Evolutionary conservation across 2,888 invertebrate genomes (phyloP), one percentile per base, ranked within the genome.

Genomic region (Sesamia inferens): DNA sequence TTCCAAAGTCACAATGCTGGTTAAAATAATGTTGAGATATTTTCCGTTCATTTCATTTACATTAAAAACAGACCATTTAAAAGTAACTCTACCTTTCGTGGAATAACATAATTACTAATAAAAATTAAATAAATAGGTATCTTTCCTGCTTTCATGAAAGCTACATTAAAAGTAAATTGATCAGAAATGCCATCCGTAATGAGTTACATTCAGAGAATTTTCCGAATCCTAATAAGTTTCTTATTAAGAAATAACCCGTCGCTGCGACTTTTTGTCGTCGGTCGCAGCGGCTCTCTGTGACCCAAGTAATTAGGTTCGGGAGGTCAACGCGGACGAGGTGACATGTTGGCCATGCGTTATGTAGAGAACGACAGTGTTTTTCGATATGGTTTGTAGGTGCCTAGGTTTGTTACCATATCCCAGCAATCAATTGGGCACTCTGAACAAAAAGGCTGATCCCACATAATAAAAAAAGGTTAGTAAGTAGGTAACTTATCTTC

Each of bases 241-340:
- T 81, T 85, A 76, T 78, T 78, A 81, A 79, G 82, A n/a, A 84
- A 82, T 74, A 76, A 77, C 74, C 72, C 72, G 68, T 61, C 71
- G 55, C 39, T 71, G 57, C 68, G 67, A 70, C 73, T 78, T 83
- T 81, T 85, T 76, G 80, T 76, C 66, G 59, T 58, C 59, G 39
- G 70, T 57, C 71, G 76, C 70, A 72, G 69, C 73, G 74, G 71
- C 64, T 83, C 78, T 61, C 62, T 61, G 71, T 59, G 82, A 81
- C 82, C 84, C 78, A 51, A 61, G 84, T 87, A 87, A 87, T 87
- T 87, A 87, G 77, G 78, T 87, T 87, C 82, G 74, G 73, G 71
- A 74, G 85, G 81, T 80, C 81, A 80, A 62, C 74, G 66, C 59
- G 69, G 62, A 39, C 65, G 64, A 74, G 71, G 70, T 68, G 68